These are phyloP conservation scores for Platichthys flesus DNA, from an alignment of 2,113 vertebrate species.

Conservation along the genomic window DNA sequence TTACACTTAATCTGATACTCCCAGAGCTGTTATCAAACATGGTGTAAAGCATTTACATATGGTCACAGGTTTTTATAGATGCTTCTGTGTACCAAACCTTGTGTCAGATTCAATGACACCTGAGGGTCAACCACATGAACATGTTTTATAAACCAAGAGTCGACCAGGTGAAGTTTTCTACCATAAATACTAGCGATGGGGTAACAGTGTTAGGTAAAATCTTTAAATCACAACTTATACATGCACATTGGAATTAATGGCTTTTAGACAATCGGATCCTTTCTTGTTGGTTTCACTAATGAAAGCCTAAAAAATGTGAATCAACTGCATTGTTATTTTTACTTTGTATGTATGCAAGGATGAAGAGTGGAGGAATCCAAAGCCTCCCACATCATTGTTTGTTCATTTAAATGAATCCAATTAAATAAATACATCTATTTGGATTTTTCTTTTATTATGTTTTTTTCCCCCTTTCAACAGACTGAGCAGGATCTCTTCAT, in stretches of 20 bases:
- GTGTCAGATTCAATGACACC: neutral
- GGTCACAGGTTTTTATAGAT: neutral
- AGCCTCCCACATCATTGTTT: neutral
- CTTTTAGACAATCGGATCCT: too few relatives aligned
- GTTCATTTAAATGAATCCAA: neutral
- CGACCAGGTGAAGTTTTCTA: too few relatives aligned
- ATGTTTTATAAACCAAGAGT: neutral
- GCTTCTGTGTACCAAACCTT: too few relatives aligned
- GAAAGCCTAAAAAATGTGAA: too few relatives aligned
- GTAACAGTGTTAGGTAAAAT: too few relatives aligned
- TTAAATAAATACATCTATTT: neutral
- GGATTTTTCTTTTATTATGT: neutral
- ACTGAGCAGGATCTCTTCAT: slow-evolving; percentile 78
- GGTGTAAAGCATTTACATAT: neutral
- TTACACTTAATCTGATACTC: neutral
- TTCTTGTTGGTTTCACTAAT: too few relatives aligned
- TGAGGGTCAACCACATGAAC: neutral
- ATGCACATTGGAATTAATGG: too few relatives aligned
- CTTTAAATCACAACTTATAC: too few relatives aligned
- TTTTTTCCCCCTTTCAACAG: slow-evolving; percentile 44
- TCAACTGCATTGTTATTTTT: neutral
- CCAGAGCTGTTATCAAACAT: slow-evolving; percentile 7
- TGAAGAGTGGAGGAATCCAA: neutral
- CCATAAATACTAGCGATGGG: too few relatives aligned
- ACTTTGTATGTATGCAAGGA: neutral